phyloP scores from a whole-genome alignment of 1,140 invertebrate species.

The Cardiocondyla obscurior region DNA sequence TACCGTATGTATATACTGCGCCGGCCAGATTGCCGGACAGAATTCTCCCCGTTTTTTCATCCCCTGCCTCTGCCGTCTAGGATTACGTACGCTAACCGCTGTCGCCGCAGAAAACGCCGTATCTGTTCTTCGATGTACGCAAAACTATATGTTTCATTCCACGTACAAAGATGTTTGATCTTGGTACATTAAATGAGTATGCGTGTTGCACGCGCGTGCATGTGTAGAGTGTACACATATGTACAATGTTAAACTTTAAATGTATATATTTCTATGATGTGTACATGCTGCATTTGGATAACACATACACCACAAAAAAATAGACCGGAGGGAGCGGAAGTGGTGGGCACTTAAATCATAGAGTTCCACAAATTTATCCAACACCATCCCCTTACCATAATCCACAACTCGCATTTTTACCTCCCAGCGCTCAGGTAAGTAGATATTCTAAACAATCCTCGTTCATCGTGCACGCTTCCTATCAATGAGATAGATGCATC shows the following conservation, averaged over 20 bases:
- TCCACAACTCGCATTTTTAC: constrained; percentile 84
- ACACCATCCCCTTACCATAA: constrained; percentile 82
- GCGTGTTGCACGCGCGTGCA: background rate
- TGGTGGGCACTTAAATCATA: constrained; percentile 81
- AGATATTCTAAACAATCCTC: background rate
- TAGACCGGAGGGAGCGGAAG: constrained; percentile 79
- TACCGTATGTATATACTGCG: too few species aligned
- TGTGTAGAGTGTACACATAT: background rate
- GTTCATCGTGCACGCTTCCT: constrained; percentile 11
- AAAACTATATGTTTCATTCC: background rate
- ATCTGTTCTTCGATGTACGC: too few species aligned
- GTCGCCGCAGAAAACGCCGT: too few species aligned
- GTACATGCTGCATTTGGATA: constrained; percentile 81
- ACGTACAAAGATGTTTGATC: constrained; percentile 7
- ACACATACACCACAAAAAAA: constrained; percentile 69
- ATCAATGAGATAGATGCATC: background rate
- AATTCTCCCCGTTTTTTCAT: too few species aligned
- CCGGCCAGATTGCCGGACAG: too few species aligned
- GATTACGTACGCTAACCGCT: too few species aligned
- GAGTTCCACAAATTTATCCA: constrained; percentile 83
- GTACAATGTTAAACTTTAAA: constrained; percentile 8
- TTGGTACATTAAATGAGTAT: background rate
- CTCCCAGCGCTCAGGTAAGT: constrained; percentile 82
- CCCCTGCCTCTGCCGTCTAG: too few species aligned
- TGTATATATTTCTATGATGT: constrained; percentile 67